Evolutionary conservation across 2,797 vertebrate species (phyloP), one percentile per base, ranked within the genome.

Genomic region (Kryptopterus vitreolus): DNA sequence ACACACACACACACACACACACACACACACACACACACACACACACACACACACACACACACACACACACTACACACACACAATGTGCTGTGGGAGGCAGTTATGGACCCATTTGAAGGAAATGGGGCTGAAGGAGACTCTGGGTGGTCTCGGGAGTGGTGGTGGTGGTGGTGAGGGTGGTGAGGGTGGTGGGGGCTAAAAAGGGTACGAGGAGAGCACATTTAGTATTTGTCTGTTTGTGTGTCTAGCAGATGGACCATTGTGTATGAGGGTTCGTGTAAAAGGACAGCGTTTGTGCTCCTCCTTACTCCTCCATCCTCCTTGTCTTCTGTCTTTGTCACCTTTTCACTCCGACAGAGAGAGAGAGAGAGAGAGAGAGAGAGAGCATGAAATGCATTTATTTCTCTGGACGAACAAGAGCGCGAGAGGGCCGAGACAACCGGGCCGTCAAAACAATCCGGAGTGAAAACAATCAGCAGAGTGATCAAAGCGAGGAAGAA

Each of bases 131-230:
- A 83, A 87, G 89, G 84, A 88, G 89, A 88, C 76, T 90, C 86
- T 95, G 92, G 93, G 93, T 95, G 93, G 94, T 95, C 94, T 90
- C 72, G 81, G 85, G 86, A 83, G 88, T 89, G 86, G 11, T 77
- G 83, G 13, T 81, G 63, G 72, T 86, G 83, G 22, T 11, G 13
- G 13, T 12, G 26, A 5, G 46, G 10, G 16, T 26, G 10, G 3
- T 1, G 31, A n/a, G n/a, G n/a, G n/a, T n/a, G n/a, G 63, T 31
- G 29, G 22, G 63, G 63, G 33, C 20, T 66, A 52, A 43, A 48
- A 43, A 78, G 77, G 84, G 62, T 75, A 84, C 63, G 35, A 22
- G 73, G 79, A 79, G 79, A 46, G 73, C 43, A 65, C 11, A 18
- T 38, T 58, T 73, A 18, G 50, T 2, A 33, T 9, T 26, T 61